Evolutionary conservation across 2,888 invertebrate genomes (phyloP).

Genomic region (Caenorhabditis sp.): DNA sequence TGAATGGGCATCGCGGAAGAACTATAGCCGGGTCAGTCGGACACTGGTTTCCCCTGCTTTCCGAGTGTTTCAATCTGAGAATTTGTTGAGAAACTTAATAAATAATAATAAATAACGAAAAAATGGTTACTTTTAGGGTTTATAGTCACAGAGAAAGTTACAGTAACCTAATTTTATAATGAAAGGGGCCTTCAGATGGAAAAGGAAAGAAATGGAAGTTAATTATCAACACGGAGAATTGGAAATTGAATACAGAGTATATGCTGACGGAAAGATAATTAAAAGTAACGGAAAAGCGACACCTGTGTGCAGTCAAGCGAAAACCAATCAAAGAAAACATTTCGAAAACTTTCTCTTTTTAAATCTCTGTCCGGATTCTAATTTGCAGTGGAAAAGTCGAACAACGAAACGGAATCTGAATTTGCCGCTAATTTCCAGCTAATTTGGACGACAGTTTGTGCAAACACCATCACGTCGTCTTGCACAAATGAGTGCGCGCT

Average conservation of each 20-base stretch:
- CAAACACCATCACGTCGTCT: slow-evolving; percentile 30
- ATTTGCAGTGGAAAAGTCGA: too few relatives aligned
- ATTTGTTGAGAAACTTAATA: too few relatives aligned
- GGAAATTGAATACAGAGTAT: neutral
- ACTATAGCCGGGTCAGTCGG: slow-evolving; percentile 25
- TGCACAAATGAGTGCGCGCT: slow-evolving; percentile 17
- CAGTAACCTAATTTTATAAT: slow-evolving; percentile 17
- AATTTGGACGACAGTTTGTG: neutral
- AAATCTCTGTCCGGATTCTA: too few relatives aligned
- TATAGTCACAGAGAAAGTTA: slow-evolving; percentile 1
- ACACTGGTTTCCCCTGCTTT: neutral
- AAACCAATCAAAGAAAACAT: neutral
- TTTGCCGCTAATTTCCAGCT: neutral
- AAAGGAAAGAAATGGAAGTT: neutral
- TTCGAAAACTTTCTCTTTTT: too few relatives aligned
- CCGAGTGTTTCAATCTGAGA: slow-evolving; percentile 1
- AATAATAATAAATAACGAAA: neutral
- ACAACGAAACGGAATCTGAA: too few relatives aligned
- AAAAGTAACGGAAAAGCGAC: neutral
- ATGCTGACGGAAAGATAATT: neutral
- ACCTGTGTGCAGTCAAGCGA: neutral
- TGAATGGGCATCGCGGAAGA: slow-evolving; percentile 21
- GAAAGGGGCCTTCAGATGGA: neutral
- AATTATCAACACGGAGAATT: neutral
- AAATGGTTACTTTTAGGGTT: neutral